Evolutionary conservation across 2,888 invertebrate species (phyloP), one percentile per base, ranked within the genome.

Genomic region (Saturnia japonica): DNA sequence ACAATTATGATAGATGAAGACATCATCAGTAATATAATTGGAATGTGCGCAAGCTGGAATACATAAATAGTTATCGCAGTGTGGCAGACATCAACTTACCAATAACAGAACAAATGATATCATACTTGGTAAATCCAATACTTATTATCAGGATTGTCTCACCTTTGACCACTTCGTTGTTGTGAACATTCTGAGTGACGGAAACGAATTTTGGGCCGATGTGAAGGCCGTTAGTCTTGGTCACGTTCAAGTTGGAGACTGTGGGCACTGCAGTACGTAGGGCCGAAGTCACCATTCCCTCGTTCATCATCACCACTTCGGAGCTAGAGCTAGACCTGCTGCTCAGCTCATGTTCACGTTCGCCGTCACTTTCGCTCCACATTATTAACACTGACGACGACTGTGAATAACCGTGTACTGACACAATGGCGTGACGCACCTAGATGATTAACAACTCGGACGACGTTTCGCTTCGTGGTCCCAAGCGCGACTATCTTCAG

Each of bases 111-210:
- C 54, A 60, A 14, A 11, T 1, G 14, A 28, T 60, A 28, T 28
- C 22, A 34, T 66, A 28, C 57, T 42, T n/a, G 16, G 28, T 28
- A 47, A 57, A 12, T 16, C 25, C 34, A n/a, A 62, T 42, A n/a
- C 14, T 42, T 47, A 28, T 43, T 47, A 68, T 68, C 60, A 16
- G 8, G 22, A 54, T 51, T 11, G 14, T 47, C 88, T 90, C 79
- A 93, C 93, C 92, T 88, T 90, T 90, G 74, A 93, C 83, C 77
- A 91, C 87, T 76, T 91, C 91, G 19, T 85, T 86, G 80, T 87
- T 88, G 74, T 91, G 88, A 4, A 93, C 85, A 73, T 89, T 91
- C 73, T 91, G 90, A 6, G 89, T 91, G 69, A 92, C 88, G 16
- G 87, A 85, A 28, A 90, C 86, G 74, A 92, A 87, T 77, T 89